Evolutionary conservation across 92 coral and sea anemone genomes (phyloP).

Genomic region (Pocillopora meandrina): DNA sequence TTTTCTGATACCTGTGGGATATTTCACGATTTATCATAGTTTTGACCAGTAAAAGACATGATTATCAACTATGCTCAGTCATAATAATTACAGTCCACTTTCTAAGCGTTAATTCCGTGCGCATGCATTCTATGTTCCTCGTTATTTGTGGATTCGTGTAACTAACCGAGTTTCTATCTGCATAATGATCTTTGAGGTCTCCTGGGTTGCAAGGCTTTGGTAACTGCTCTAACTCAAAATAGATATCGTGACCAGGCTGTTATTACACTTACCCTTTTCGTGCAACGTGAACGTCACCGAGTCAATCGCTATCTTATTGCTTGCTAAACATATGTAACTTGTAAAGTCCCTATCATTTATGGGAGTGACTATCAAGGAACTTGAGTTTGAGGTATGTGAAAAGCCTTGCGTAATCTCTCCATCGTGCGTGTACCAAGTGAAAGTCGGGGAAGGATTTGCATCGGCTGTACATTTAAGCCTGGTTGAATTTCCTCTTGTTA

Average conservation of each 20-base stretch:
- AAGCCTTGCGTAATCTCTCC: not conserved
- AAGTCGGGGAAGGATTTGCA: constrained; percentile 59
- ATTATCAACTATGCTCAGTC: too few relatives aligned
- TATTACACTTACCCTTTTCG: not conserved
- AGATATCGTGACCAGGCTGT: not conserved
- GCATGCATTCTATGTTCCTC: too few relatives aligned
- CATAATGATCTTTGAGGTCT: too few relatives aligned
- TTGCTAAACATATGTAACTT: constrained; percentile 52
- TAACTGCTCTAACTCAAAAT: too few relatives aligned
- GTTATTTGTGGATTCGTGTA: too few relatives aligned
- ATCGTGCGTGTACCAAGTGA: constrained; percentile 28
- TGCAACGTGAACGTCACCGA: constrained; percentile 20
- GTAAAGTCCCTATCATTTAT: constrained; percentile 25
- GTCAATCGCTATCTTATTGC: constrained; percentile 51
- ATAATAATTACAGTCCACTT: too few relatives aligned
- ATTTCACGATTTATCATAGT: too few relatives aligned
- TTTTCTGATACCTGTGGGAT: too few relatives aligned
- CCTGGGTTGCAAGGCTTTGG: not conserved
- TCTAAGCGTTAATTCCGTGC: too few relatives aligned
- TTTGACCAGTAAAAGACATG: too few relatives aligned
- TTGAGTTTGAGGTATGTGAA: constrained; percentile 10
- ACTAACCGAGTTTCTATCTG: too few relatives aligned
- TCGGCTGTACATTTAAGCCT: constrained; percentile 36
- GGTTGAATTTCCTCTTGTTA: constrained; percentile 16
- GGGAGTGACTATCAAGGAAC: constrained; percentile 4